Percentiles rank a stretch among this genome's conserved stretches.
Conservation (phyloP, 2,113 vertebrate species). For the Cyanistes caeruleus region DNA sequence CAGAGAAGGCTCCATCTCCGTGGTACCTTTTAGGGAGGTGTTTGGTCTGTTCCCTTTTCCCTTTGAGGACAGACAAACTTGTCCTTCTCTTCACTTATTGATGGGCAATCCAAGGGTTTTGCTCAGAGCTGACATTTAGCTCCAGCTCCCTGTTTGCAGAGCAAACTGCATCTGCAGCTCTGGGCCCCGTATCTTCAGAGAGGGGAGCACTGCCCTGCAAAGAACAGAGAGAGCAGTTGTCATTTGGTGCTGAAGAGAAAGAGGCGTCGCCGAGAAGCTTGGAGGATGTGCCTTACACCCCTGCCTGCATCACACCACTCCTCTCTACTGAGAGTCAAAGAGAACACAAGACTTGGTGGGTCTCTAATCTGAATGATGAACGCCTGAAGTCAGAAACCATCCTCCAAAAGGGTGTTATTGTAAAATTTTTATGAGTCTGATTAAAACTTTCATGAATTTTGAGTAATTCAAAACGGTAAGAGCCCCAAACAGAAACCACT, state of each 20-base stretch:
- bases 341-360: fast-evolving
- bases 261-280: fast-evolving
- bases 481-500: not conserved
- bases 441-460: not conserved
- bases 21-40: not conserved
- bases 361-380: not conserved
- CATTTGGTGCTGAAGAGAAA: not conserved
- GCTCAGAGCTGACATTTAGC: not conserved
- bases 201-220: not conserved
- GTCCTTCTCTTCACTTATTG: constrained; percentile 1
- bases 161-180: not conserved
- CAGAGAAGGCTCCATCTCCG: not conserved
- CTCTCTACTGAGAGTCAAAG: not conserved
- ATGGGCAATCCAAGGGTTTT: constrained; percentile 56
- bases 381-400: not conserved
- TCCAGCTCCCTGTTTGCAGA: constrained; percentile 24
- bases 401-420: not conserved
- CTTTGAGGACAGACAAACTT: constrained; percentile 7
- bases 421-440: not conserved
- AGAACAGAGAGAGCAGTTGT: not conserved
- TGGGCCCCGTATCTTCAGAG: not conserved
- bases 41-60: not conserved
- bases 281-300: not conserved
- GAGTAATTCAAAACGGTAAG: not conserved
- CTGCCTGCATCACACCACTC: fast-evolving